Base-by-base conservation (phyloP, 2,113 vertebrate genomes). In the Anolis sagrei region DNA sequence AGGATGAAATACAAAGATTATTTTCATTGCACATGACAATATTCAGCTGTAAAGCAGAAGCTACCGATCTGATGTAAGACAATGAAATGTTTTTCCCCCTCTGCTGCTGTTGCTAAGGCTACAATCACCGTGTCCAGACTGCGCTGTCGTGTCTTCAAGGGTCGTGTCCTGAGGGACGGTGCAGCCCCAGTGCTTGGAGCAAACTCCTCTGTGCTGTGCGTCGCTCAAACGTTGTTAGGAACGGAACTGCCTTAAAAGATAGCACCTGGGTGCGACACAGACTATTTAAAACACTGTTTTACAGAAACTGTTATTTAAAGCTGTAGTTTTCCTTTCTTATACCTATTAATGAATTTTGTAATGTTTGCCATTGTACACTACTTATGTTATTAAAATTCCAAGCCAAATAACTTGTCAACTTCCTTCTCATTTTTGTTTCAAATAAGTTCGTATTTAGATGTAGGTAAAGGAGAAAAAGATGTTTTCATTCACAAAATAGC, bases 181-280 rank as follows among this genome's bases (percentile, higher is more conserved):
- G 93, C 87, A 89, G 88, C 93, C 90, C 90, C 84, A 86, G 36
- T 70, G 94, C 94, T 87, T 94, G 92, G 91, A 91, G 86, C 93
- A 94, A 95, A 90, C 82, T 69, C 85, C 32, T 94, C 74, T 90
- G 77, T 32, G 48, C 69, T 94, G 83, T 92, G 79, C 96, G 94
- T 94, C 95, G 91, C 91, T 95, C 94, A 92, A 90, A 90, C 90
- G 90, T 95, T 95, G 94, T 95, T 92, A 93, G 91, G 91, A 96
- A 93, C 94, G 93, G 94, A 96, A 94, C 94, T 96, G 95, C 95
- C 96, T 97, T 97, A 96, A 96, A 87, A 93, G 95, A 95, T 92
- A 95, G 93, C 89, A 94, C 92, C 89, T 90, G 87, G 94, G 91
- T 95, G 90, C 92, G 92, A 95, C 94, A 92, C 95, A 94, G 92